Conservation (phyloP, 2,888 invertebrate species). For the Protonemura montana region DNA sequence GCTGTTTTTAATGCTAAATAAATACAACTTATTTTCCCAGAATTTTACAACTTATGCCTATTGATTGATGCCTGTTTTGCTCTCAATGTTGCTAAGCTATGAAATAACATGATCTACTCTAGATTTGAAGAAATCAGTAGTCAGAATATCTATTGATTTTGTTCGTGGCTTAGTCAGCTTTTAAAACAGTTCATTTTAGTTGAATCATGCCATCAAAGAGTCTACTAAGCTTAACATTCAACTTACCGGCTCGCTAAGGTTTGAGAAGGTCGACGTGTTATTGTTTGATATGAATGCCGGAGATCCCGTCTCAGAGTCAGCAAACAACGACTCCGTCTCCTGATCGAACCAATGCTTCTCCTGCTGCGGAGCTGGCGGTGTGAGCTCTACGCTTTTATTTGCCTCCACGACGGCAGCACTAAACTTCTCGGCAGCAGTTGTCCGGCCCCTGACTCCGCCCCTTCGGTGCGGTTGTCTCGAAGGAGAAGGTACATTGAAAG, state of each 20-base stretch:
- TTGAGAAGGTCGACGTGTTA: constrained; percentile 33
- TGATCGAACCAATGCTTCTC: constrained; percentile 61
- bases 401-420: constrained; percentile 55
- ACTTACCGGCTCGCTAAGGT: constrained; percentile 45
- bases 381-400: constrained; percentile 53
- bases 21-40: no score
- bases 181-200: no score
- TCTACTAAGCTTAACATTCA: no score
- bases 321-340: constrained; percentile 61
- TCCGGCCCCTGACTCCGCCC: constrained; percentile 51
- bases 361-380: constrained; percentile 51
- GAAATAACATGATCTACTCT: no score
- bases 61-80: no score
- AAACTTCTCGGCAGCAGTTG: constrained; percentile 29
- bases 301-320: constrained; percentile 56
- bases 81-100: no score
- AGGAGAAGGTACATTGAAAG: constrained; percentile 51
- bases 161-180: no score
- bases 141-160: no score
- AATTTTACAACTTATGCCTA: no score
- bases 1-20: no score
- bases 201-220: no score
- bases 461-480: constrained; percentile 49
- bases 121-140: no score
- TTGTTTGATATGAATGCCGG: constrained; percentile 44